A percentile compares a stretch with the other conserved stretches of the same genome.
phyloP scores from a whole-genome alignment of 2,888 invertebrate species.

The Drosophila nigricruria region DNA sequence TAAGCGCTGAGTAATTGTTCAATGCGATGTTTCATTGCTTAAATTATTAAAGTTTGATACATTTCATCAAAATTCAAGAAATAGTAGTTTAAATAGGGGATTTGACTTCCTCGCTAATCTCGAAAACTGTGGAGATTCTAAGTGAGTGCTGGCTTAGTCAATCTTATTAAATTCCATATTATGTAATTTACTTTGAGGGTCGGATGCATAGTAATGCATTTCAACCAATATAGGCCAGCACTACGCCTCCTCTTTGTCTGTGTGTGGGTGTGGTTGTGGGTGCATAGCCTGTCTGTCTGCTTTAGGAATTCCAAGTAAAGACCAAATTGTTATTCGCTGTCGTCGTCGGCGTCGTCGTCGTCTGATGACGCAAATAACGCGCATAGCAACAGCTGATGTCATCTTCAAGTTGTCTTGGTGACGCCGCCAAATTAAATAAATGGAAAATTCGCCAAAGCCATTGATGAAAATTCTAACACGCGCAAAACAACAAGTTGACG shows the following conservation, averaged over 20 bases:
- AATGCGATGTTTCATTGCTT: background rate
- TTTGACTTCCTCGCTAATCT: background rate
- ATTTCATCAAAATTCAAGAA: background rate
- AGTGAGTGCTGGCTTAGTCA: background rate
- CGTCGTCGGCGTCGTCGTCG: conserved; percentile 3
- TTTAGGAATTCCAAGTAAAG: conserved; percentile 34
- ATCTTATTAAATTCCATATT: background rate
- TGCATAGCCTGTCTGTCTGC: background rate
- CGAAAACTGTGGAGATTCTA: too few relatives aligned
- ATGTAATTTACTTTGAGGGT: background rate
- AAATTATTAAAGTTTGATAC: too few relatives aligned
- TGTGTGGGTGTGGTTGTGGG: background rate
- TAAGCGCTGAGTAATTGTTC: background rate
- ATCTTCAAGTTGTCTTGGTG: conserved; percentile 35
- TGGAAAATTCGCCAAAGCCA: conserved; percentile 67
- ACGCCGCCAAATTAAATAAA: conserved; percentile 65
- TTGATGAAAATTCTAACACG: conserved; percentile 74
- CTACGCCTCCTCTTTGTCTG: background rate
- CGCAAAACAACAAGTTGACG: conserved; percentile 27
- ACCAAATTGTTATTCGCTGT: conserved; percentile 39
- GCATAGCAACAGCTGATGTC: conserved; percentile 59
- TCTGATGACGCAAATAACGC: conserved; percentile 67
- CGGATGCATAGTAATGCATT: conserved; percentile 12
- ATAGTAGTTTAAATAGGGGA: background rate
- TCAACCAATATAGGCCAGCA: background rate